phyloP scores from a whole-genome alignment of 35 echinoderm and acorn worm species.

The Strongylocentrotus purpuratus region DNA sequence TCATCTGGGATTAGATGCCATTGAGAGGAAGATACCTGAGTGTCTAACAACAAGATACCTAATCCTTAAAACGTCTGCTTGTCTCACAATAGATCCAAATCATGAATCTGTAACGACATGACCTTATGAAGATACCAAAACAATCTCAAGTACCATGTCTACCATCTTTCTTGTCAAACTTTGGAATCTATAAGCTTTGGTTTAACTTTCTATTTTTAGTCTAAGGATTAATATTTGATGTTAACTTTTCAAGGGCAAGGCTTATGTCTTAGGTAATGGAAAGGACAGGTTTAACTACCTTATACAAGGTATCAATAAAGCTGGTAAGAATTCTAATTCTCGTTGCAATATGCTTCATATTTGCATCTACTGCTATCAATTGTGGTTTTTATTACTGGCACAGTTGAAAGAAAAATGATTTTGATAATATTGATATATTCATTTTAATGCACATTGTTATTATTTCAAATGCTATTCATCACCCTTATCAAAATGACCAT shows the following conservation, averaged over 20 bases:
- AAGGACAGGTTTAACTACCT: neutral
- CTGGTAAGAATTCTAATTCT: neutral
- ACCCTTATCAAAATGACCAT: neutral
- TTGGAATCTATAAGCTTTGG: neutral
- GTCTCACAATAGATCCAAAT: neutral
- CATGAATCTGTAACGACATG: neutral
- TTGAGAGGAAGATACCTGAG: neutral
- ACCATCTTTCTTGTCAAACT: neutral
- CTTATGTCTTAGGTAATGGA: neutral
- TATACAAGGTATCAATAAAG: neutral
- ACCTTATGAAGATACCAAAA: neutral
- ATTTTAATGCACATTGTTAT: too few relatives aligned
- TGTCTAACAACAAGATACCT: neutral
- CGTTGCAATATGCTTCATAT: neutral
- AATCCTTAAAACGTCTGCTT: slow-evolving; percentile 18
- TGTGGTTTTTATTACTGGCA: too few relatives aligned
- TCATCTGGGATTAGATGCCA: neutral
- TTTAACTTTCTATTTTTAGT: neutral
- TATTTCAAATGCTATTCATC: too few relatives aligned
- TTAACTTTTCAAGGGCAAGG: neutral
- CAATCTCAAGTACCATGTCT: neutral
- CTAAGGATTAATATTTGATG: neutral
- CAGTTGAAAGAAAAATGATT: too few relatives aligned
- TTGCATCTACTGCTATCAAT: neutral
- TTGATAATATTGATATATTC: too few relatives aligned